Percentiles rank a stretch among this genome's conserved stretches.
Evolutionary conservation across 2,797 vertebrate genomes (phyloP).

Genomic region (Diplodus puntazzo): DNA sequence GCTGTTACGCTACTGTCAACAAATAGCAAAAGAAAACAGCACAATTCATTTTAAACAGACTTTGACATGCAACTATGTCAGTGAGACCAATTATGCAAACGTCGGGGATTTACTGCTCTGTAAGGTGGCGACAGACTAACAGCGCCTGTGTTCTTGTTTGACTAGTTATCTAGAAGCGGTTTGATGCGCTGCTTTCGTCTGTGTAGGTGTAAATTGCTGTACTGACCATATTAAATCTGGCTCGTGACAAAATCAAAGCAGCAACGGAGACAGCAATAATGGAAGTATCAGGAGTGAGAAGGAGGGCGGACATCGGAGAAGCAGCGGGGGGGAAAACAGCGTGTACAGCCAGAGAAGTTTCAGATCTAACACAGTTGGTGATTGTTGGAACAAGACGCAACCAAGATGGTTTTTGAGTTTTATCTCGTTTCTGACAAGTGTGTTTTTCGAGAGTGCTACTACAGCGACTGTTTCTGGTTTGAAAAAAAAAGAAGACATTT

Average conservation of each 20-base stretch:
- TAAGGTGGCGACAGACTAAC: background rate
- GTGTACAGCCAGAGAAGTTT: no score
- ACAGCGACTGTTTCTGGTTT: no score
- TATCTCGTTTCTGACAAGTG: no score
- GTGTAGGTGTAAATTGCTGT: background rate
- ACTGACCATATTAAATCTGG: conserved; percentile 1
- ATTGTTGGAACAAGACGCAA: no score
- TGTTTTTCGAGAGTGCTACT: no score
- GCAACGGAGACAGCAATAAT: background rate
- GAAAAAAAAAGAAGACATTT: no score
- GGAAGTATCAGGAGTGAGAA: background rate
- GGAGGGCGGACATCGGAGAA: no score
- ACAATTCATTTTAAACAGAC: background rate
- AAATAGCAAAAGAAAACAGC: background rate
- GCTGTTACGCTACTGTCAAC: conserved; percentile 2
- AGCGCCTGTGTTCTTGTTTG: background rate
- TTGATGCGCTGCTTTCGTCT: background rate
- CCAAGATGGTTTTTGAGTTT: no score
- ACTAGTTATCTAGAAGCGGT: background rate
- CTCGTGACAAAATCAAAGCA: background rate
- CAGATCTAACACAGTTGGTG: no score
- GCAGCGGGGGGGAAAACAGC: no score
- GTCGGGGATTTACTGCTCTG: background rate
- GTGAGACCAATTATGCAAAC: background rate
- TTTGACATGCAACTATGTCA: background rate